Conservation (phyloP, 2,797 vertebrate genomes). For the Hydrophis major region DNA sequence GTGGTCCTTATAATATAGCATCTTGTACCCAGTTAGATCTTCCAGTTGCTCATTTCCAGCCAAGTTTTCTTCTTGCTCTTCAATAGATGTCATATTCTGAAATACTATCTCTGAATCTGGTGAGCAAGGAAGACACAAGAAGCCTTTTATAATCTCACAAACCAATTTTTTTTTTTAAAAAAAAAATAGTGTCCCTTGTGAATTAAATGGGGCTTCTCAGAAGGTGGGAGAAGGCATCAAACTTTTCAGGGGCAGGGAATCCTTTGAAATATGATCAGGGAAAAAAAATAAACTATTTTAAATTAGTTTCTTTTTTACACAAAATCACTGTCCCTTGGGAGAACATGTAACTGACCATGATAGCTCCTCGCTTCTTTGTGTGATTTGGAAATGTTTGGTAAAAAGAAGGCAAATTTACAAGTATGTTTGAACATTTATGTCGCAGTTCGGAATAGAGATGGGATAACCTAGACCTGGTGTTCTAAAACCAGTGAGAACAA, state of each 20-base stretch:
- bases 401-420: not conserved
- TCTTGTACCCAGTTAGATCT: not conserved
- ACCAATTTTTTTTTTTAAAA: not conserved
- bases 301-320: not conserved
- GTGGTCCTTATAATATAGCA: not conserved
- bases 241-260: not conserved
- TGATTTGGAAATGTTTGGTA: not conserved
- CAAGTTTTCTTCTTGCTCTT: not conserved
- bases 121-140: not conserved
- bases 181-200: too few species aligned
- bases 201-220: not conserved
- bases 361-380: not conserved
- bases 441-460: not conserved
- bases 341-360: not conserved
- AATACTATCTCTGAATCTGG: not conserved
- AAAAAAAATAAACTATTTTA: not conserved
- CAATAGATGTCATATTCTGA: not conserved
- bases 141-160: not conserved
- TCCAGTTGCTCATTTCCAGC: not conserved
- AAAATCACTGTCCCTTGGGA: not conserved
- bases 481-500: not conserved
- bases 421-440: not conserved
- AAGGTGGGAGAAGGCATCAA: not conserved
- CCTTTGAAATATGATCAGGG: not conserved
- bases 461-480: not conserved